Conservation (phyloP, 2,113 vertebrate genomes). For the Pao palembangensis region DNA sequence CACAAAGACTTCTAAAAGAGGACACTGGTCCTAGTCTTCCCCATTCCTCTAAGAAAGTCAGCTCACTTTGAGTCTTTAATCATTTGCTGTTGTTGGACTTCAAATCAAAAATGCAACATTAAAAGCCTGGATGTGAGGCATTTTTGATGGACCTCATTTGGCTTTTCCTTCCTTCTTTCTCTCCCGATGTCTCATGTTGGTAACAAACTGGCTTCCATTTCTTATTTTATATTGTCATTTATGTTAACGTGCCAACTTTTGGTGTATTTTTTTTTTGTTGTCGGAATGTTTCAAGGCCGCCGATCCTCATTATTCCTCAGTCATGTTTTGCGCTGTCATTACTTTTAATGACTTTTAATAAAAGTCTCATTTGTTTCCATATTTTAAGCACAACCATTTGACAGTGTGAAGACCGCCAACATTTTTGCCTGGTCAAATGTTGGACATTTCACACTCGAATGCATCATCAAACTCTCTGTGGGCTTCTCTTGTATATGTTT, state of each 20-base stretch:
- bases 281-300: constrained; percentile 35
- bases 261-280: constrained; percentile 34
- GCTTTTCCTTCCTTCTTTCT: constrained; percentile 30
- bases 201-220: constrained; percentile 70
- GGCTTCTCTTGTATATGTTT: constrained; percentile 28
- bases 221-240: constrained; percentile 41
- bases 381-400: constrained; percentile 53
- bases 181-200: constrained; percentile 45
- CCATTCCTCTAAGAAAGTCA: constrained; percentile 30
- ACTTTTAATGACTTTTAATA: constrained; percentile 33
- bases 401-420: constrained; percentile 14
- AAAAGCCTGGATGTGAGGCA: constrained; percentile 46
- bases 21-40: constrained; percentile 47
- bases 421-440: constrained; percentile 32
- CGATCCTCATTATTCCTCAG: neutral
- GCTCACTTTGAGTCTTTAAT: constrained; percentile 30
- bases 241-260: constrained; percentile 64
- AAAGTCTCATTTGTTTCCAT: constrained; percentile 9
- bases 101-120: constrained; percentile 50
- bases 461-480: neutral
- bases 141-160: constrained; percentile 49
- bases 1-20: constrained; percentile 47
- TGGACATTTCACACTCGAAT: constrained; percentile 14
- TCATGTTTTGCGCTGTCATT: constrained; percentile 31
- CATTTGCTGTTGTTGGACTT: constrained; percentile 34